Base-by-base conservation (phyloP, 2,888 invertebrate species). In the Noctua janthina region DNA sequence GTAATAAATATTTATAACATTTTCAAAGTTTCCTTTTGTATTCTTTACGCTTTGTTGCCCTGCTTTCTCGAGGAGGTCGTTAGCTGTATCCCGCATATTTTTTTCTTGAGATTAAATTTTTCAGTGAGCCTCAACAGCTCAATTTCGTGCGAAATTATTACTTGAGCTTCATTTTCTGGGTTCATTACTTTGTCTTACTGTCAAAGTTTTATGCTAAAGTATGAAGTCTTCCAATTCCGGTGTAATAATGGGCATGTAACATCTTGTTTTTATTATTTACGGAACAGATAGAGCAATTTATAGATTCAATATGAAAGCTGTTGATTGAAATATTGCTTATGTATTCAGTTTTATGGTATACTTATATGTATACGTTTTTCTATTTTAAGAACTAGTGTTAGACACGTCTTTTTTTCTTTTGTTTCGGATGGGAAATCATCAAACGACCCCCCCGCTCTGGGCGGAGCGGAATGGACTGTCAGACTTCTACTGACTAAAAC, bases 31-130 rank as follows among this genome's bases (percentile, higher is more conserved):
- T 66, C 64, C 68, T 76, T 74, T 69, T 82, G 82, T 74, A 79
- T 90, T 85, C 72, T 82, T 74, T 85, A 85, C 81, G 54, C 72
- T 82, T 85, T 85, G 82, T 84, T 81, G 73, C 71, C 70, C 39
- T 81, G 78, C 81, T 81, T 84, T 82, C 72, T 74, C 43, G 35
- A 84, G 83, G 56, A 81, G 81, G 74, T 87, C 84, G 85, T 89
- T 90, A 90, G 77, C 82, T 74, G 81, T 87, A 76, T 69, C 81
- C 79, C 81, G 87, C 83, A 88, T 88, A 88, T 87, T 89, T 89
- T 89, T 88, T 85, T 85, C 83, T 88, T 59, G 64, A 87, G 88
- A 89, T 89, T 88, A 89, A 89, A 90, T 82, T 89, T 87, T 88
- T 87, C 75, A 73, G 78, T 70, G 81, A 77, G 82, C 84, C 84